Evolutionary conservation across 1,140 invertebrate genomes (phyloP).

Genomic region (Drosophila triauraria): DNA sequence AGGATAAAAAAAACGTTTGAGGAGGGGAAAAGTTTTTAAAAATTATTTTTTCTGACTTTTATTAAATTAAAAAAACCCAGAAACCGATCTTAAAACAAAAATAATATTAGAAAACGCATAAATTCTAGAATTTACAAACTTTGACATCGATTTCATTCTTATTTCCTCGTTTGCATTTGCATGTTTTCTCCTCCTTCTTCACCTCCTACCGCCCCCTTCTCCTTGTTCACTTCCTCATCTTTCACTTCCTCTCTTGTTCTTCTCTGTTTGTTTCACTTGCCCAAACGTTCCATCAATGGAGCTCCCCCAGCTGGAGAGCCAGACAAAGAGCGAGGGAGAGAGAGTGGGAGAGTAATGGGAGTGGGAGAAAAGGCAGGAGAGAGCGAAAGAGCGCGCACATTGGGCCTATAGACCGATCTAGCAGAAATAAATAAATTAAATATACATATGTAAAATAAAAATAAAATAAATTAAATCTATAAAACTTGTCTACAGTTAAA

Average conservation of each 20-base stretch:
- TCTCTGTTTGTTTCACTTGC: slow-evolving; percentile 61
- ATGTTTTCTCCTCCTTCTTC: slow-evolving; percentile 19
- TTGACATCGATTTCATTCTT: neutral
- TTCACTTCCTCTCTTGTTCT: slow-evolving; percentile 7
- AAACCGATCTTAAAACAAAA: neutral
- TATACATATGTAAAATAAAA: neutral
- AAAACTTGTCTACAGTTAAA: too few relatives aligned
- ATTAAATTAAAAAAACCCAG: neutral
- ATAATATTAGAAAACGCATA: too few relatives aligned
- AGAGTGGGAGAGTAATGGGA: slow-evolving; percentile 10
- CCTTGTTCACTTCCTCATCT: slow-evolving; percentile 8
- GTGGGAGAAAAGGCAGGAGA: neutral
- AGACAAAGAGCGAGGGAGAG: slow-evolving; percentile 13
- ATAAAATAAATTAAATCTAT: neutral
- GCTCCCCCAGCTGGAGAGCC: slow-evolving; percentile 12
- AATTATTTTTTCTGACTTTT: too few relatives aligned
- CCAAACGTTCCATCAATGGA: slow-evolving; percentile 73
- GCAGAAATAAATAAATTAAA: neutral
- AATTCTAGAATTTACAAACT: too few relatives aligned
- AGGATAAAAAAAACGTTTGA: neutral
- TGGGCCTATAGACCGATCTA: neutral
- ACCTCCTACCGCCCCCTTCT: neutral
- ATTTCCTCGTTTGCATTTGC: slow-evolving; percentile 19
- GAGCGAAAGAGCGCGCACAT: neutral
- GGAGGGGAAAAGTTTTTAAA: neutral